A percentile compares a stretch with the other conserved stretches of the same genome.
Evolutionary conservation across 2,113 vertebrate species (phyloP).

Genomic region (Acrocephalus arundinaceus): DNA sequence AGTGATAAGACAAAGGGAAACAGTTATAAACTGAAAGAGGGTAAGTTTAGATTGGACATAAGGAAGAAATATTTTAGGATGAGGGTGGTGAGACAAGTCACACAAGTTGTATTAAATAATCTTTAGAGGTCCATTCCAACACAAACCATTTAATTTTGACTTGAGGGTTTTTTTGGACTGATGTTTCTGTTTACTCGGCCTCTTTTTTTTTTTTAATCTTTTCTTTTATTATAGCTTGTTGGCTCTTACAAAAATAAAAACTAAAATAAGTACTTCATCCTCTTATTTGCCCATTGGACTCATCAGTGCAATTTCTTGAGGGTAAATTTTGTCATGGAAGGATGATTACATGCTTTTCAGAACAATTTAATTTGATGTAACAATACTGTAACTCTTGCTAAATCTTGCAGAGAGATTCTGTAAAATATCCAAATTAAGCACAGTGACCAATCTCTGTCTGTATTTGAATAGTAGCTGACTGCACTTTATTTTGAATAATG

Average conservation of each 20-base stretch:
- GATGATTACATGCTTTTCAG: slow-evolving; percentile 58
- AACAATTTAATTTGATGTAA: slow-evolving; percentile 57
- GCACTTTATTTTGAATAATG: neutral
- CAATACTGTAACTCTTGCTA: slow-evolving; percentile 37
- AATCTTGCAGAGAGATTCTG: slow-evolving; percentile 32
- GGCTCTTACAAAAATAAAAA: neutral
- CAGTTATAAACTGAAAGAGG: neutral
- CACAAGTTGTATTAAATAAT: neutral
- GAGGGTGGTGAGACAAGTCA: neutral
- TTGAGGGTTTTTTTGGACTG: neutral
- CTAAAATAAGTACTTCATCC: neutral
- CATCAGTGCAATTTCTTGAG: slow-evolving; percentile 36
- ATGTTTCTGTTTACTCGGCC: neutral
- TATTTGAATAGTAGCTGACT: neutral
- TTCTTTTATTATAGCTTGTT: neutral
- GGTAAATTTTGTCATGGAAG: slow-evolving; percentile 50
- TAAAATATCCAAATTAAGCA: neutral
- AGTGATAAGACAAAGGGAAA: neutral
- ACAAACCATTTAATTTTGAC: neutral
- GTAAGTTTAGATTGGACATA: neutral
- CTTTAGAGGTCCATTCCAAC: neutral
- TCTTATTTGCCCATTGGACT: slow-evolving; percentile 36
- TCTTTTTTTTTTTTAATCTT: neutral
- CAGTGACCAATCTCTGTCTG: neutral
- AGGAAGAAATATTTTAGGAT: neutral